These are phyloP conservation scores for Seira musarum DNA, from an alignment of 2,888 invertebrate species.

Conservation along the genomic window DNA sequence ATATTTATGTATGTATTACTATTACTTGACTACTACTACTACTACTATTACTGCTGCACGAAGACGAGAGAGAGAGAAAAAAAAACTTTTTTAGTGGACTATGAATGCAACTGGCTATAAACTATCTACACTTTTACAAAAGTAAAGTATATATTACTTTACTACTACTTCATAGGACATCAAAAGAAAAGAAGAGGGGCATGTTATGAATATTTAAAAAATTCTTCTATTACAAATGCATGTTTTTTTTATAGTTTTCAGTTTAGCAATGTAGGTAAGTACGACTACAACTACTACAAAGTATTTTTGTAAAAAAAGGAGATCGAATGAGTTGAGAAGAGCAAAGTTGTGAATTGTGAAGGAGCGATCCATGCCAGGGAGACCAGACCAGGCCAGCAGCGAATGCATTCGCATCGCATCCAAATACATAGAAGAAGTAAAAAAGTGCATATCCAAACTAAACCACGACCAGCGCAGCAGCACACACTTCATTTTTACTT, in stretches of 20 bases:
- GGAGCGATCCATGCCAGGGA: no score
- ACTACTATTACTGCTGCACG: no score
- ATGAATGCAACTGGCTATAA: not conserved
- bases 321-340: no score
- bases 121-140: not conserved
- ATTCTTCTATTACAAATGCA: slow-evolving; percentile 2
- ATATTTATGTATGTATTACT: slow-evolving; percentile 23
- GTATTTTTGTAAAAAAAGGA: not conserved
- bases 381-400: no score
- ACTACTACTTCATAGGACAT: not conserved
- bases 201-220: slow-evolving; percentile 15
- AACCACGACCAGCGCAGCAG: not conserved
- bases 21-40: no score
- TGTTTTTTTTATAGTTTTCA: not conserved
- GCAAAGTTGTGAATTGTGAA: no score
- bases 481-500: not conserved
- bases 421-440: not conserved
- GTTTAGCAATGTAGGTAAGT: not conserved
- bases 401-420: not conserved
- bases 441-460: not conserved
- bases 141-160: not conserved
- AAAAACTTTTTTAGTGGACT: not conserved
- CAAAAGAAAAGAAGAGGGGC: not conserved
- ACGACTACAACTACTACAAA: not conserved
- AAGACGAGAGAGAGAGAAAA: not conserved